Conservation (phyloP, 2,797 vertebrate species). For the Epinephelus awoara region DNA sequence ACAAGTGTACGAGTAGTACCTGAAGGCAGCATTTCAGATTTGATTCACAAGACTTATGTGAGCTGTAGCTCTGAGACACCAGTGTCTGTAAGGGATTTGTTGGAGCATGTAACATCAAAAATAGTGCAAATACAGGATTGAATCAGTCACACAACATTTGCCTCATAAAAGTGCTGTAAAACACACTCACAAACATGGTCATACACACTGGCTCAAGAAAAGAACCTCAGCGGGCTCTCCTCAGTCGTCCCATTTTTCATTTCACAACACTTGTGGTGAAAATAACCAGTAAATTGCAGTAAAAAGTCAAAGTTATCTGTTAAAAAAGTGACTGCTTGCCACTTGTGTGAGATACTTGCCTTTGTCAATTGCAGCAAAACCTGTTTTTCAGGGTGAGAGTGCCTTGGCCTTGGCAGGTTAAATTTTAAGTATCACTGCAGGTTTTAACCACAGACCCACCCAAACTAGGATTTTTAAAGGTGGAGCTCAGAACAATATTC, state of each 20-base stretch:
- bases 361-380: constrained; percentile 25
- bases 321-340: neutral
- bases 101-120: neutral
- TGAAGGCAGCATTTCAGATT: constrained; percentile 21
- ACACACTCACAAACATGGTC: neutral
- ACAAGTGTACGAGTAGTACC: neutral
- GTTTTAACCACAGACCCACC: constrained; percentile 6
- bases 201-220: neutral
- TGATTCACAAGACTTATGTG: too few relatives aligned
- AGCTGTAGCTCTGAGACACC: neutral
- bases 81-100: neutral
- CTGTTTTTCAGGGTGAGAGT: constrained; percentile 21
- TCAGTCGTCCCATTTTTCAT: neutral
- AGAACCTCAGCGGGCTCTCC: neutral
- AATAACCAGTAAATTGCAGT: neutral
- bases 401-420: neutral
- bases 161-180: neutral
- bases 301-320: neutral
- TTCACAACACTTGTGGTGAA: neutral
- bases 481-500: neutral
- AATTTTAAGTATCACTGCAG: neutral
- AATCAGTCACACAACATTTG: neutral
- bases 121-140: neutral
- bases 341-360: neutral
- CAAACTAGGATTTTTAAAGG: neutral